These are phyloP conservation scores for Trachythela sp. DNA, from an alignment of 64 coral and sea anemone species.

Conservation along the genomic window DNA sequence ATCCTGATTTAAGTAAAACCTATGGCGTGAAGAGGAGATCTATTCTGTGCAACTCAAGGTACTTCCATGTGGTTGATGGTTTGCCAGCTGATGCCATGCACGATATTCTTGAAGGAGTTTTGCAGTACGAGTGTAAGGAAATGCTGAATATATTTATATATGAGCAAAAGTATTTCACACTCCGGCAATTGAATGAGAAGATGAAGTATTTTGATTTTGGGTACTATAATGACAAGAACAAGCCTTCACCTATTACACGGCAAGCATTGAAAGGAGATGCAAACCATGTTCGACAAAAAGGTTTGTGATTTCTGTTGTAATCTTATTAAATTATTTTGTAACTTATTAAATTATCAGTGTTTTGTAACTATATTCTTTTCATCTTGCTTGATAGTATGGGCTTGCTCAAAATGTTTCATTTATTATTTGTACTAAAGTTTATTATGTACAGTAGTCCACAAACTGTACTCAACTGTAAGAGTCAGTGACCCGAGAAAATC, in stretches of 20 bases:
- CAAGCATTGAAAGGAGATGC: neutral
- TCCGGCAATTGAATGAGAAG: neutral
- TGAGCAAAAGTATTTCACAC: neutral
- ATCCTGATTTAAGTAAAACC: neutral
- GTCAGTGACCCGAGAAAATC: no score
- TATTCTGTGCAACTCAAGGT: neutral
- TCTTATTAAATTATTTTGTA: no score
- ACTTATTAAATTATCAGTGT: no score
- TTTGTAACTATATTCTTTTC: no score
- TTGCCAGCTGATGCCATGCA: neutral
- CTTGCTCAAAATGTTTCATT: no score
- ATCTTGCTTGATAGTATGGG: no score
- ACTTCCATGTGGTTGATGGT: constrained; percentile 10
- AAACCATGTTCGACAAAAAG: neutral
- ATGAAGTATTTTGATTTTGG: neutral
- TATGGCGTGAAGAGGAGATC: neutral
- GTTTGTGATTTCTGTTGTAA: no score
- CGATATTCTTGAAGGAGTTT: no score
- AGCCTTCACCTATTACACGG: neutral
- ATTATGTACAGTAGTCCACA: no score
- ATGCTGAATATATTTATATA: neutral
- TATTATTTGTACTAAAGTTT: no score
- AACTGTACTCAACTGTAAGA: no score
- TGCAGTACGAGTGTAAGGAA: no score
- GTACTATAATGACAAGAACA: neutral